These are phyloP conservation scores for Azemiops feae DNA, from an alignment of 2,113 vertebrate genomes.

Conservation along the genomic window DNA sequence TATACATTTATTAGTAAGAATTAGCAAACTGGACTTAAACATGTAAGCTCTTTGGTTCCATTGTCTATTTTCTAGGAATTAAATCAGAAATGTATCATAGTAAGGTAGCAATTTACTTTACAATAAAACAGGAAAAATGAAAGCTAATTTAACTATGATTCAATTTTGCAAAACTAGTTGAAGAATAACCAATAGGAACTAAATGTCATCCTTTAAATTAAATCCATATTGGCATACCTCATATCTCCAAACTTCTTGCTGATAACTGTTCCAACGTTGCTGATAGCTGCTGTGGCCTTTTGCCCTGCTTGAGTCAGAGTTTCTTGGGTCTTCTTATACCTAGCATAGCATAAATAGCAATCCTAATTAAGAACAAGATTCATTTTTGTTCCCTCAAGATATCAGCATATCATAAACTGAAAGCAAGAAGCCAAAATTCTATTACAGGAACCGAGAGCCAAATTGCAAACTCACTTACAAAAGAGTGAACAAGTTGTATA, in stretches of 20 bases:
- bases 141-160: background rate
- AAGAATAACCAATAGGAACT: background rate
- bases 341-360: conserved; percentile 40
- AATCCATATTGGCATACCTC: conserved; percentile 76
- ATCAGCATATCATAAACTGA: background rate
- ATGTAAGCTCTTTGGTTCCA: background rate
- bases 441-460: background rate
- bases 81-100: background rate
- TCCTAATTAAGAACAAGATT: background rate
- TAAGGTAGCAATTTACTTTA: conserved; percentile 6
- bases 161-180: background rate
- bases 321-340: conserved; percentile 96
- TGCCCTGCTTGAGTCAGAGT: conserved; percentile 91
- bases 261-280: conserved; percentile 87
- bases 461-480: background rate
- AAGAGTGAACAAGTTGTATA: background rate
- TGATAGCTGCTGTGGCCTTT: conserved; percentile 91
- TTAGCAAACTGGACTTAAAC: conserved; percentile 7
- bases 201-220: conserved; percentile 6
- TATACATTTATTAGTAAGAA: background rate
- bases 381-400: background rate
- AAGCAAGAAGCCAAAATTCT: background rate
- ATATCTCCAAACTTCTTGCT: conserved; percentile 94
- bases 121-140: conserved; percentile 22
- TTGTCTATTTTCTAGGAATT: background rate